phyloP scores from a whole-genome alignment of 2,888 invertebrate genomes.

The Trissolcus japonicus region DNA sequence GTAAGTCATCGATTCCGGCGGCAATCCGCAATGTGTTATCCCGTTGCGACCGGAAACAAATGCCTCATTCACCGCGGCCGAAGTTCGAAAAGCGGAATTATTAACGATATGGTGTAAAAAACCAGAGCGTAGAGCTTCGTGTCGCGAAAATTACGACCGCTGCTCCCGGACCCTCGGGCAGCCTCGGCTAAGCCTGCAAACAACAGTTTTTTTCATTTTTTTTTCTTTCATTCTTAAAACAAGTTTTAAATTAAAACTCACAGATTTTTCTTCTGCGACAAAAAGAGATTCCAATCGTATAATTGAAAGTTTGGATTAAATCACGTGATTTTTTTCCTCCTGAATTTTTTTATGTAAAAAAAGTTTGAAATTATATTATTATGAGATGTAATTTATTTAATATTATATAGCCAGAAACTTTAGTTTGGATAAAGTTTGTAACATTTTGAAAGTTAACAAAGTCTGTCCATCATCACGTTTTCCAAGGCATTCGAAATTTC shows the following conservation, averaged over 20 bases:
- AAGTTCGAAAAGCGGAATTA: constrained; percentile 62
- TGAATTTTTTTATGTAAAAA: too few species aligned
- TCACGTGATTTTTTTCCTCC: constrained; percentile 19
- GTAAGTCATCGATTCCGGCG: constrained; percentile 62
- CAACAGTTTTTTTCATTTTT: constrained; percentile 53
- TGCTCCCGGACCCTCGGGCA: constrained; percentile 70
- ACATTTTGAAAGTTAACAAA: neutral
- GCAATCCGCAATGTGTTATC: constrained; percentile 62
- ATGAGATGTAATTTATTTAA: too few species aligned
- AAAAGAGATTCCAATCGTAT: constrained; percentile 53
- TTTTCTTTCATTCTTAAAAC: constrained; percentile 33
- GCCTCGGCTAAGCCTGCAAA: constrained; percentile 71
- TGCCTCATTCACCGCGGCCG: constrained; percentile 68
- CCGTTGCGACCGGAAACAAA: constrained; percentile 62
- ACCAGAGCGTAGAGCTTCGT: constrained; percentile 56
- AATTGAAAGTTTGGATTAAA: constrained; percentile 50
- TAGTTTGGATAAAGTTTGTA: too few species aligned
- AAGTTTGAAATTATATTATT: too few species aligned
- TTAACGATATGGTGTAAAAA: constrained; percentile 59
- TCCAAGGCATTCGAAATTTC: neutral
- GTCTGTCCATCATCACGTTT: neutral
- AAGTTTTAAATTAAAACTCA: constrained; percentile 54
- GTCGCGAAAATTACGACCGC: constrained; percentile 59
- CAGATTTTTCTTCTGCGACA: constrained; percentile 47
- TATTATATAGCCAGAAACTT: too few species aligned